These are phyloP conservation scores for Yasuhikotakia modesta DNA, from an alignment of 2,797 vertebrate species.

Conservation along the genomic window DNA sequence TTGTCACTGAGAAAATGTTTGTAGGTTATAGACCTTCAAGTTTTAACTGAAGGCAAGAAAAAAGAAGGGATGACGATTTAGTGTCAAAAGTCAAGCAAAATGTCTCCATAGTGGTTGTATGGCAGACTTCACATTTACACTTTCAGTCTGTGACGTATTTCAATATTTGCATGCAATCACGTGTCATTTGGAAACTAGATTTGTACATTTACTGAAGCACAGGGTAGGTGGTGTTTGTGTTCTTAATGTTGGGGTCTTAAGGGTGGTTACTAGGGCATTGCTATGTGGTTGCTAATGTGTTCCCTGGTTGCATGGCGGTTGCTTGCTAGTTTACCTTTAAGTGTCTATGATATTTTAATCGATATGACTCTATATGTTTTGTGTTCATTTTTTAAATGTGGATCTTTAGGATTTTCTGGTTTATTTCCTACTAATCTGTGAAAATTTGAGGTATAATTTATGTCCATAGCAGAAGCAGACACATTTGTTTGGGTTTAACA, in stretches of 20 bases:
- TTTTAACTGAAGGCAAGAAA: background rate
- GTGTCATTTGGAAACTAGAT: too few species aligned
- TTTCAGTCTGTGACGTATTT: background rate
- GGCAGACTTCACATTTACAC: background rate
- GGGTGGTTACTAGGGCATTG: background rate
- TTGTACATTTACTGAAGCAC: too few species aligned
- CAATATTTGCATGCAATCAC: background rate
- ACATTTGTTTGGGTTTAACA: background rate
- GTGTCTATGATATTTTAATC: too few species aligned
- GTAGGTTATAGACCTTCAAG: background rate
- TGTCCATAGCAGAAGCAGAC: too few species aligned
- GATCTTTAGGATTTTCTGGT: background rate
- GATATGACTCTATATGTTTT: background rate
- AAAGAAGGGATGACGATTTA: background rate
- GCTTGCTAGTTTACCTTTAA: background rate
- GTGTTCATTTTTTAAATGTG: background rate
- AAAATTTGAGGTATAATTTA: too few species aligned
- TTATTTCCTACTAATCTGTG: too few species aligned
- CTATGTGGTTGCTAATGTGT: background rate
- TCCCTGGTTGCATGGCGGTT: background rate
- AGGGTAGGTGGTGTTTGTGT: too few species aligned
- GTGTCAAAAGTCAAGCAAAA: background rate
- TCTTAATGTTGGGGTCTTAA: background rate
- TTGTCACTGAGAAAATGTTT: slow-evolving; percentile 3
- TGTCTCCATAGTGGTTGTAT: background rate